A percentile compares a stretch with the other conserved stretches of the same genome.
Conservation (phyloP, 2,888 invertebrate species). For the Xestia sexstrigata region DNA sequence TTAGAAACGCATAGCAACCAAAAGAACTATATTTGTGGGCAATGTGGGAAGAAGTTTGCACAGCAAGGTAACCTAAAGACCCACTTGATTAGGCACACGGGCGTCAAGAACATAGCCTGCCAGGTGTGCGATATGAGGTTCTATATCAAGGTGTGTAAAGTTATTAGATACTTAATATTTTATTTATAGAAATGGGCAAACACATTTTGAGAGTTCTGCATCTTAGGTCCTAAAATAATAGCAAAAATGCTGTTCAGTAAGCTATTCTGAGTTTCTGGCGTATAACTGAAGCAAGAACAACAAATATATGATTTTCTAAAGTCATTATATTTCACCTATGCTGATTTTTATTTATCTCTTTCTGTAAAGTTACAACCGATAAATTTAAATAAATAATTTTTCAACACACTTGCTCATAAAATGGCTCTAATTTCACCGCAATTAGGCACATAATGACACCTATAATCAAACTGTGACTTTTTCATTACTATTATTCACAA, state of each 20-base stretch:
- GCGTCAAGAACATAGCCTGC: constrained; percentile 87
- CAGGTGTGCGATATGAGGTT: constrained; percentile 87
- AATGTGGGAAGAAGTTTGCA: constrained; percentile 94
- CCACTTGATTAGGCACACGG: constrained; percentile 86
- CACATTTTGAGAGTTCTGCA: not conserved
- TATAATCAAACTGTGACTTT: too few relatives aligned
- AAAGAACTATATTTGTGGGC: constrained; percentile 93
- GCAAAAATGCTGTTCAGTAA: not conserved
- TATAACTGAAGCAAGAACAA: not conserved
- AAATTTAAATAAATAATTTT: not conserved
- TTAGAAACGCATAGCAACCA: constrained; percentile 92
- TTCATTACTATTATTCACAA: too few relatives aligned
- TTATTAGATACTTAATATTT: not conserved
- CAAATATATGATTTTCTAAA: not conserved
- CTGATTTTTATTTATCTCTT: not conserved
- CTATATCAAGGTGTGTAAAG: constrained; percentile 81
- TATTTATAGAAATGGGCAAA: not conserved
- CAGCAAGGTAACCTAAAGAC: constrained; percentile 87
- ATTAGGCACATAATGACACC: too few relatives aligned
- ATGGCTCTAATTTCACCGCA: too few relatives aligned
- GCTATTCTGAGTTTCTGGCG: not conserved
- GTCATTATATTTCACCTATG: not conserved
- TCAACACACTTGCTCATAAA: too few relatives aligned
- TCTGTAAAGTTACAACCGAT: not conserved
- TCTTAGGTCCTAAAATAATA: not conserved